These are phyloP conservation scores for Aplochiton taeniatus DNA, from an alignment of 2,797 vertebrate genomes.

Conservation along the genomic window DNA sequence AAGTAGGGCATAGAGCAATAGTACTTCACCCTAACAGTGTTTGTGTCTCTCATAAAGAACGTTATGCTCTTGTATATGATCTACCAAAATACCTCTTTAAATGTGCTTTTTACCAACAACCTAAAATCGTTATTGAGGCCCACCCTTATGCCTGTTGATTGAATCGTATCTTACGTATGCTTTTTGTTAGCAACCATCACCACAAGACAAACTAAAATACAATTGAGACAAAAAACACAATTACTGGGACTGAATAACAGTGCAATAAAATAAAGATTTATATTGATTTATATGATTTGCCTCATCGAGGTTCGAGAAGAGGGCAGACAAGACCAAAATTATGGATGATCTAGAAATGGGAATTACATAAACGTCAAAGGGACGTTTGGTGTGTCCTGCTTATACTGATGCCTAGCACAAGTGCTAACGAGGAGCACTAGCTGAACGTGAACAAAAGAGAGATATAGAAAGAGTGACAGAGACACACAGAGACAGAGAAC, in stretches of 20 bases:
- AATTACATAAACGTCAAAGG: neutral
- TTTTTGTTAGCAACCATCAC: too few species aligned
- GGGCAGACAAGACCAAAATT: neutral
- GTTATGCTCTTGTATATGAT: too few species aligned
- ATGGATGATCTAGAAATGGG: neutral
- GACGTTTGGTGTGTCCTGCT: neutral
- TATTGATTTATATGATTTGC: neutral
- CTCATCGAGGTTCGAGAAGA: neutral
- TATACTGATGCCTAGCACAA: neutral
- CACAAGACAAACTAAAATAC: too few species aligned
- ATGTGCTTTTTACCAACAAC: too few species aligned
- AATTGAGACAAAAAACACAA: too few species aligned
- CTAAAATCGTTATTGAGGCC: too few species aligned
- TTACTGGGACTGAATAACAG: neutral
- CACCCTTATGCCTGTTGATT: too few species aligned
- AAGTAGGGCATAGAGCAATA: too few species aligned
- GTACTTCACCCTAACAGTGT: too few species aligned
- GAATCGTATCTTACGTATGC: too few species aligned
- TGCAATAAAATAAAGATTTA: neutral
- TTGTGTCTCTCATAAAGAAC: too few species aligned
- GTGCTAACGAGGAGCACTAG: neutral
- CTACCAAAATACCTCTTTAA: too few species aligned
- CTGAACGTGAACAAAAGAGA: neutral
- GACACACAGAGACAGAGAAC: neutral
- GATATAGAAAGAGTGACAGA: neutral